Conservation (phyloP, 2,888 invertebrate genomes). For the Cylindroiulus punctatus region DNA sequence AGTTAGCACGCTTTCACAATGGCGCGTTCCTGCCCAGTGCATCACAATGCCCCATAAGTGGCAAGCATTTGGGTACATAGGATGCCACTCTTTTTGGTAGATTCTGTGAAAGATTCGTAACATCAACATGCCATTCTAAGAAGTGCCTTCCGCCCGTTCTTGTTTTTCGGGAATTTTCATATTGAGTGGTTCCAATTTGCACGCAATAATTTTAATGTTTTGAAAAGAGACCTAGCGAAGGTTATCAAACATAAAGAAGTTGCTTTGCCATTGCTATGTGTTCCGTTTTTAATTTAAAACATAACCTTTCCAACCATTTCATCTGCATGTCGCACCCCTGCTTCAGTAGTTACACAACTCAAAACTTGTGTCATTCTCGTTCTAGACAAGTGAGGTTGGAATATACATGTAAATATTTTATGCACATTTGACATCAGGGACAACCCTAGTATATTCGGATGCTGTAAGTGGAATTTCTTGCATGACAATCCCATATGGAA, state of each 20-base stretch:
- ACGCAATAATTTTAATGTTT: neutral
- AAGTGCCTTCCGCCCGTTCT: neutral
- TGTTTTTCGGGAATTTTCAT: neutral
- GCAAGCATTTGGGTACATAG: neutral
- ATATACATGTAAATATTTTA: no score
- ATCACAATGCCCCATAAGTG: neutral
- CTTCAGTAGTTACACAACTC: no score
- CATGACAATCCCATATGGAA: no score
- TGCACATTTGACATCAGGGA: no score
- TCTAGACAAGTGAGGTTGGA: no score
- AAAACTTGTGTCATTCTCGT: no score
- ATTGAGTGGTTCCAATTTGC: neutral
- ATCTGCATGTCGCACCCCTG: neutral
- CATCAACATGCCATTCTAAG: neutral
- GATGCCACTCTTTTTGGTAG: neutral
- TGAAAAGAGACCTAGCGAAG: neutral
- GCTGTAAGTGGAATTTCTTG: no score
- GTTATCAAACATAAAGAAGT: neutral
- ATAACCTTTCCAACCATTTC: neutral
- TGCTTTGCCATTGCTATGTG: no score
- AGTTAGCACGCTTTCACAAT: neutral
- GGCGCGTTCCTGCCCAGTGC: neutral
- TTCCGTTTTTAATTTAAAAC: neutral
- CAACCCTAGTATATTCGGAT: no score
- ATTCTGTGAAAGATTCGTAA: neutral